A percentile compares a stretch with the other conserved stretches of the same genome.
Evolutionary conservation across 2,113 vertebrate species (phyloP).

Genomic region (Pluvianellus socialis): DNA sequence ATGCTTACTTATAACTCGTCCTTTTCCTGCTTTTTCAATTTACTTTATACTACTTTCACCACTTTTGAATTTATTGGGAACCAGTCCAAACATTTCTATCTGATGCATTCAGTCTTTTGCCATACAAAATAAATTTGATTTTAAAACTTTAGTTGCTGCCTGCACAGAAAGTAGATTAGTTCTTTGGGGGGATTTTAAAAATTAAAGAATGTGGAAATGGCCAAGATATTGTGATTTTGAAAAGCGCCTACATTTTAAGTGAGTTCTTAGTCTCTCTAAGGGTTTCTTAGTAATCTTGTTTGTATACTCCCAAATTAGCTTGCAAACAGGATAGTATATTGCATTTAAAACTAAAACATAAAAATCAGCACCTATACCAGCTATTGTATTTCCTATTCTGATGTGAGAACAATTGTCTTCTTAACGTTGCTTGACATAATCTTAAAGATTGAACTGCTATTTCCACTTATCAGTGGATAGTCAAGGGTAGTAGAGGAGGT

Average conservation of each 20-base stretch:
- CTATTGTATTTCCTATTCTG: background rate
- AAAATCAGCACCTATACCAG: background rate
- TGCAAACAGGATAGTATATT: background rate
- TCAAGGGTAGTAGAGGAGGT: background rate
- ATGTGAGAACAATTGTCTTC: background rate
- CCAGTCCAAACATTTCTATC: background rate
- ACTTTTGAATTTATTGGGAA: background rate
- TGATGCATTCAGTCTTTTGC: background rate
- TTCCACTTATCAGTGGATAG: background rate
- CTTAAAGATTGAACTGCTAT: background rate
- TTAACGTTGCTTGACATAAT: background rate
- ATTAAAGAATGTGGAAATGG: conserved; percentile 22
- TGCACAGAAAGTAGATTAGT: background rate
- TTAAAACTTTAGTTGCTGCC: background rate
- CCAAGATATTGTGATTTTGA: background rate
- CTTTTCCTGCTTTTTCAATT: background rate
- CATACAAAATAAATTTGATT: conserved; percentile 4
- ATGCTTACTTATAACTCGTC: background rate
- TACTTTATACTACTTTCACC: background rate
- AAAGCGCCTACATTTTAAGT: background rate
- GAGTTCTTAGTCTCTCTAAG: background rate
- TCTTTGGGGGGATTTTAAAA: conserved; percentile 26
- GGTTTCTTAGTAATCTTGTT: background rate
- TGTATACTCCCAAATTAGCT: background rate
- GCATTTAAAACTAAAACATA: background rate